Evolutionary conservation across 1,140 invertebrate genomes (phyloP).

Genomic region (Pseudomyrmex sp.): DNA sequence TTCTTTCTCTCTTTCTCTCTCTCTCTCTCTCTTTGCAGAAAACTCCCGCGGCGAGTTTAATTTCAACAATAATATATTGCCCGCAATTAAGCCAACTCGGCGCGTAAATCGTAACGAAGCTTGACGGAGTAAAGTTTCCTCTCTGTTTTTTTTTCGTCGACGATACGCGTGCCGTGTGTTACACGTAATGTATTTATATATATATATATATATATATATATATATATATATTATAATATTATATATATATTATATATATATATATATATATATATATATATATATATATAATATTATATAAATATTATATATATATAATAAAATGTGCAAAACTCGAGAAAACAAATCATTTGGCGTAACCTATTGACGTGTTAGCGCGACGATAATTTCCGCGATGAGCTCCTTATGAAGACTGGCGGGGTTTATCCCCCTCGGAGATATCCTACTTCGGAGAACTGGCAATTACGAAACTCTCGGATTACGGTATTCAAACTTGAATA

Average conservation of each 20-base stretch:
- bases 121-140: background rate
- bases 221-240: too few species aligned
- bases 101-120: slow-evolving; percentile 10
- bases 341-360: slow-evolving; percentile 34
- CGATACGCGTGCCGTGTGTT: background rate
- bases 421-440: slow-evolving; percentile 35
- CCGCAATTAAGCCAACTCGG: slow-evolving; percentile 13
- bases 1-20: too few species aligned
- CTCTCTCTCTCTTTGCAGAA: background rate
- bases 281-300: background rate
- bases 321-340: slow-evolving; percentile 30
- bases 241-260: background rate
- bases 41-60: slow-evolving; percentile 22
- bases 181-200: slow-evolving; percentile 3
- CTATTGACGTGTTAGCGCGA: slow-evolving; percentile 6
- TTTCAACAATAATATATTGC: slow-evolving; percentile 23
- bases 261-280: background rate
- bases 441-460: background rate
- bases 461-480: slow-evolving; percentile 61
- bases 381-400: slow-evolving; percentile 43
- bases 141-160: background rate
- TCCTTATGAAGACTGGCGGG: slow-evolving; percentile 42
- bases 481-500: slow-evolving; percentile 60
- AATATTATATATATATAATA: background rate
- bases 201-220: background rate